Evolutionary conservation across 2,888 invertebrate species (phyloP).

Genomic region (Sepioteuthis lessoniana): DNA sequence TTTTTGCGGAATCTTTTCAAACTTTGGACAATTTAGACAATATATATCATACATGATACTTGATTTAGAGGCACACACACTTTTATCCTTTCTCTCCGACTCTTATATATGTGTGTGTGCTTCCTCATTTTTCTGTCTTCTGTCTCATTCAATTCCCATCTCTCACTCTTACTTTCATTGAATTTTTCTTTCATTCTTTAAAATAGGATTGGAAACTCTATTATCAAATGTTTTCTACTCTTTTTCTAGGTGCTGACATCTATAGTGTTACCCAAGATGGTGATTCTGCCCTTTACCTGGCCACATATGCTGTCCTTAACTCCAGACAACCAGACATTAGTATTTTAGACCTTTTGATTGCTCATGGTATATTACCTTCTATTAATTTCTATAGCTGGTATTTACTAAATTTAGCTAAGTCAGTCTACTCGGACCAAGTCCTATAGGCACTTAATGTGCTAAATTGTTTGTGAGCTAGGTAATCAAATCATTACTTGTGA

Average conservation of each 20-base stretch:
- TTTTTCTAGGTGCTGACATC: conserved; percentile 60
- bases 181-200: not conserved
- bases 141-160: not conserved
- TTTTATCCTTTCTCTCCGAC: too few relatives aligned
- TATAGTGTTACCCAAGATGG: conserved; percentile 57
- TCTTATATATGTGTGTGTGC: not conserved
- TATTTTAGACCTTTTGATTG: conserved; percentile 57
- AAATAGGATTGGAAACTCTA: not conserved
- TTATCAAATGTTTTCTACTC: not conserved
- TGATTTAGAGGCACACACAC: too few relatives aligned
- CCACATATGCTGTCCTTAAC: conserved; percentile 64
- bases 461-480: too few relatives aligned
- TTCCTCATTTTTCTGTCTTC: not conserved
- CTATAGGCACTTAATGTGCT: too few relatives aligned
- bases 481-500: too few relatives aligned
- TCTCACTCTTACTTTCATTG: not conserved
- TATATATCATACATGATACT: too few relatives aligned
- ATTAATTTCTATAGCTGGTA: not conserved
- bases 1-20: too few relatives aligned
- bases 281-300: conserved; percentile 63
- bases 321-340: conserved; percentile 53
- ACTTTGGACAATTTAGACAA: too few relatives aligned
- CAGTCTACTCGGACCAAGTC: too few relatives aligned
- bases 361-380: conserved; percentile 57
- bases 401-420: too few relatives aligned